Evolutionary conservation across 2,113 vertebrate genomes (phyloP).

Genomic region (Tringa solitaria): DNA sequence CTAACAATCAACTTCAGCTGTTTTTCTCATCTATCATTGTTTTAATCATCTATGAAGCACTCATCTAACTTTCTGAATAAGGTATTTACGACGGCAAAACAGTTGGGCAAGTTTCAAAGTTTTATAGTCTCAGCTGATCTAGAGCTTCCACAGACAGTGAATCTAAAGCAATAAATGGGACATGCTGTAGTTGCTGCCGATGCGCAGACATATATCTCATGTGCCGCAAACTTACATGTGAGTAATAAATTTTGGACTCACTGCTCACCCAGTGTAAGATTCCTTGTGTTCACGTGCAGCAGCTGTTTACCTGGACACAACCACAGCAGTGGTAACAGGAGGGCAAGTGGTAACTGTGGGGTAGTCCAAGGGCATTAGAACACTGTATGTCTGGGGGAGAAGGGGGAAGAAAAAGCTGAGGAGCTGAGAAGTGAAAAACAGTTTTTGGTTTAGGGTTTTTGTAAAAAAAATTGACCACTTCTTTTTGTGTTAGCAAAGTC

Average conservation of each 20-base stretch:
- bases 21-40: background rate
- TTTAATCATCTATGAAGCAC: background rate
- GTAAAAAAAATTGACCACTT: background rate
- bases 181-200: background rate
- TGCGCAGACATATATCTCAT: fast-evolving
- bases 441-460: fast-evolving
- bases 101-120: background rate
- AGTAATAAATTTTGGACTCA: background rate
- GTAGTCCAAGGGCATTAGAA: background rate
- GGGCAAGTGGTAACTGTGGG: fast-evolving
- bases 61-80: background rate
- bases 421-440: background rate
- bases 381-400: background rate
- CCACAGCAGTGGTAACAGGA: background rate
- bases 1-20: background rate
- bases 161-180: background rate
- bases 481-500: background rate
- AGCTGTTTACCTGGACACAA: background rate
- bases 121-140: background rate
- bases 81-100: background rate
- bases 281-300: background rate
- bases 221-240: fast-evolving
- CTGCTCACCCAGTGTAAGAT: fast-evolving
- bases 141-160: fast-evolving
- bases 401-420: background rate